Percentiles rank a stretch among this genome's conserved stretches.
phyloP scores from a whole-genome alignment of 2,113 vertebrate genomes.

The Aldabrachelys gigantea region DNA sequence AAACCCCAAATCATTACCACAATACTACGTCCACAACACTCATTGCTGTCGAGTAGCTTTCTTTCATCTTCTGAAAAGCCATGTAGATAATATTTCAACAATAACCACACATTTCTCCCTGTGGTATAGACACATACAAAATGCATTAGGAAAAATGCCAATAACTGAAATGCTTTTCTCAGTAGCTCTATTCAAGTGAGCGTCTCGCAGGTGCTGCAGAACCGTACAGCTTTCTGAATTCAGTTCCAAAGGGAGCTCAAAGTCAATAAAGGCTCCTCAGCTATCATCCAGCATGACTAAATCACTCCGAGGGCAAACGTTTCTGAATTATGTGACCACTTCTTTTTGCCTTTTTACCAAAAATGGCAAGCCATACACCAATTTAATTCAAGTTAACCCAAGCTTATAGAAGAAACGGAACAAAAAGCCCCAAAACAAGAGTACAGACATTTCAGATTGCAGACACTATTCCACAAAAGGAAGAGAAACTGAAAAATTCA shows the following conservation, averaged over 20 bases:
- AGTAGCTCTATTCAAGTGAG: constrained; percentile 57
- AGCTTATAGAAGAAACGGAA: background rate
- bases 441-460: rapidly evolving
- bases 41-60: constrained; percentile 44
- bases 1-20: background rate
- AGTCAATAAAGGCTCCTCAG: constrained; percentile 68
- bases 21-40: background rate
- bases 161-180: constrained; percentile 57
- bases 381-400: constrained; percentile 43
- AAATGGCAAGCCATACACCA: constrained; percentile 41
- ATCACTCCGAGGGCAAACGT: constrained; percentile 72
- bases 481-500: rapidly evolving
- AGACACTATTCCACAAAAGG: rapidly evolving
- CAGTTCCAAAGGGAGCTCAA: constrained; percentile 71
- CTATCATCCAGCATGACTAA: constrained; percentile 58
- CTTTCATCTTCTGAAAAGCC: constrained; percentile 60
- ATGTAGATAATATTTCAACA: constrained; percentile 60
- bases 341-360: constrained; percentile 35
- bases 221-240: constrained; percentile 52
- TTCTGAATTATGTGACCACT: constrained; percentile 39
- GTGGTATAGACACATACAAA: constrained; percentile 52
- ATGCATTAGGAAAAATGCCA: constrained; percentile 73
- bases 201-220: constrained; percentile 66
- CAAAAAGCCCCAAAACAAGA: background rate
- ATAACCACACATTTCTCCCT: constrained; percentile 59